These are phyloP conservation scores for Isichthys henryi DNA, from an alignment of 2,113 vertebrate genomes.

Conservation along the genomic window DNA sequence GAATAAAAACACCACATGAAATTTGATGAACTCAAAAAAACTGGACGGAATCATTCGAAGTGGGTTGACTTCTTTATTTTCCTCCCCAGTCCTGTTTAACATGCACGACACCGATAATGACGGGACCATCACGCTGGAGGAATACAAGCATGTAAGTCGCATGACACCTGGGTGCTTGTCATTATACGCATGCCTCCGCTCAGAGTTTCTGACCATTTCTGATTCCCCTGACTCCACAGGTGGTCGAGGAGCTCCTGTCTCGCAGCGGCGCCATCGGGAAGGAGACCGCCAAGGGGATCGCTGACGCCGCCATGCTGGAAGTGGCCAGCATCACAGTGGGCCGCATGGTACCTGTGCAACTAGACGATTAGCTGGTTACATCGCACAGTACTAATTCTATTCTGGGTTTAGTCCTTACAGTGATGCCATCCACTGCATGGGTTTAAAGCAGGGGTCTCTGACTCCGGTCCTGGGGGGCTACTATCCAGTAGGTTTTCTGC, in stretches of 20 bases:
- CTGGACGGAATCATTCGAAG: neutral
- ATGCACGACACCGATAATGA: conserved; percentile 95
- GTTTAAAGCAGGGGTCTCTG: neutral
- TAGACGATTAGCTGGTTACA: neutral
- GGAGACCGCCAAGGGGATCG: conserved; percentile 77
- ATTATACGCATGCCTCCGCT: neutral
- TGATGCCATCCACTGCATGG: neutral
- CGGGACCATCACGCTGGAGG: conserved; percentile 85
- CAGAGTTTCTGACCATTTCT: neutral
- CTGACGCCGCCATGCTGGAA: conserved; percentile 95
- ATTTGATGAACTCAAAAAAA: neutral
- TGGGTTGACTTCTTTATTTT: conserved; percentile 9
- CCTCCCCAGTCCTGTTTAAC: conserved; percentile 81
- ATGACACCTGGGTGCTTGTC: neutral
- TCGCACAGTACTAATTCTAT: neutral
- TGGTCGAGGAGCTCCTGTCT: conserved; percentile 87
- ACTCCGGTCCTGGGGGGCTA: too few species aligned
- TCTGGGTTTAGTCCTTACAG: neutral
- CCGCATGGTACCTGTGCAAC: conserved; percentile 68
- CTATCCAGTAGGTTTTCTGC: too few species aligned
- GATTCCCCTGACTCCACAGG: conserved; percentile 50
- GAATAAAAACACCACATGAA: neutral
- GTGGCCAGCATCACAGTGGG: conserved; percentile 85
- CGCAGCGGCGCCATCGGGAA: conserved; percentile 75
- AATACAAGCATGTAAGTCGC: conserved; percentile 83